A percentile compares a stretch with the other conserved stretches of the same genome.
Conservation (phyloP, 2,888 invertebrate genomes). For the Brachylomia viminalis region DNA sequence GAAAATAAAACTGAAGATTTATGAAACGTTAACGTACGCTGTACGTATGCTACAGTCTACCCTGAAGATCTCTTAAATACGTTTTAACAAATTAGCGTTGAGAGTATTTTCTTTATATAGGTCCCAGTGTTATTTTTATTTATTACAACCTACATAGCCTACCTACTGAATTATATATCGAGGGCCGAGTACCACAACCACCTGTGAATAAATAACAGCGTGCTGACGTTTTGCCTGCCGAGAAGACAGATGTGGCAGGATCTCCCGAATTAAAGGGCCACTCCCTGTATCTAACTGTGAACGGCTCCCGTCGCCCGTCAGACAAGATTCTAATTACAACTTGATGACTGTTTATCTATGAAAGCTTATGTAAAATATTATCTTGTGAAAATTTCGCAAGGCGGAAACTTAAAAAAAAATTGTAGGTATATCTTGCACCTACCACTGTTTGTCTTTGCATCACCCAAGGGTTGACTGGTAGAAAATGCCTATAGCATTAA, state of each 20-base stretch:
- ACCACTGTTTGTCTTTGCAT: no score
- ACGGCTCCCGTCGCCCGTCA: constrained; percentile 20
- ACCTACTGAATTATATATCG: constrained; percentile 19
- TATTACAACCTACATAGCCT: neutral
- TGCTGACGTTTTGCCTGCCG: constrained; percentile 34
- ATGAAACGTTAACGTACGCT: neutral
- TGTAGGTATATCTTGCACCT: no score
- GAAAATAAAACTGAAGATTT: neutral
- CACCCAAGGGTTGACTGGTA: no score
- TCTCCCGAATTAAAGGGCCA: constrained; percentile 21
- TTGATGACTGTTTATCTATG: constrained; percentile 18
- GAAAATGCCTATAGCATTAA: no score
- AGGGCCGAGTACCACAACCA: constrained; percentile 9
- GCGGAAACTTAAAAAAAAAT: no score
- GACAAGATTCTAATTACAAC: constrained; percentile 24
- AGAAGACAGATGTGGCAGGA: constrained; percentile 29
- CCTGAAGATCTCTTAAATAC: neutral
- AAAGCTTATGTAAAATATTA: constrained; percentile 22
- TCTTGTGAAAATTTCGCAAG: no score
- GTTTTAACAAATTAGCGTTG: neutral
- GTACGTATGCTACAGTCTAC: neutral
- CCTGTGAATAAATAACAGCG: constrained; percentile 43
- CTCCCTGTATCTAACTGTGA: constrained; percentile 9
- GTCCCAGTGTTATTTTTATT: neutral
- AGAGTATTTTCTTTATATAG: neutral